phyloP scores from a whole-genome alignment of 1,140 invertebrate species.

The Euura saliciscinereae region DNA sequence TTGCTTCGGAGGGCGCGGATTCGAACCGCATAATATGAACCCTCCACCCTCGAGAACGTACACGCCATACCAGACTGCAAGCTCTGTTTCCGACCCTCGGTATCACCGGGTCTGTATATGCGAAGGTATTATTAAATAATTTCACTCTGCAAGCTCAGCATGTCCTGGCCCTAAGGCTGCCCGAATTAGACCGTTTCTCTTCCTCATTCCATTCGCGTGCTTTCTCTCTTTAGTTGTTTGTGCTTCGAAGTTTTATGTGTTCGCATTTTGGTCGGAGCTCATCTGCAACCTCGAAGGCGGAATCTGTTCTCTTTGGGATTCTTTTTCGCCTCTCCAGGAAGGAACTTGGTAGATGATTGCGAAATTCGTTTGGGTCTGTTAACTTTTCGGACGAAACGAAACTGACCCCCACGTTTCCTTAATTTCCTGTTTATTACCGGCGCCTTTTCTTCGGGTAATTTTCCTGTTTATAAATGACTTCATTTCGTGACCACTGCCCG shows the following conservation, averaged over 20 bases:
- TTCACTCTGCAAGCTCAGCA: conserved; percentile 35
- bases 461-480: not conserved
- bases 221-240: conserved; percentile 26
- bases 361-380: not conserved
- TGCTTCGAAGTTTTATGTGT: conserved; percentile 18
- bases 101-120: not conserved
- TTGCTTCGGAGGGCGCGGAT: conserved; percentile 9
- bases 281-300: not conserved
- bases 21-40: conserved; percentile 36
- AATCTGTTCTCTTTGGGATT: not conserved
- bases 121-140: conserved; percentile 41
- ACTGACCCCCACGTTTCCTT: not conserved
- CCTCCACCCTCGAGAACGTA: conserved; percentile 15
- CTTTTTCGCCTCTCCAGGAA: not conserved
- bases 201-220: conserved; percentile 23
- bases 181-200: conserved; percentile 30
- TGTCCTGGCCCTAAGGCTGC: conserved; percentile 28
- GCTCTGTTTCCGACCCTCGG: not conserved
- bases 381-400: not conserved
- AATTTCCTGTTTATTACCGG: not conserved
- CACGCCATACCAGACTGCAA: not conserved
- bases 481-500: not conserved
- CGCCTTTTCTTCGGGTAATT: not conserved
- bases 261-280: not conserved
- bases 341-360: not conserved